These are phyloP conservation scores for Phalanger gymnotis DNA, from an alignment of 2,797 vertebrate species.

Conservation along the genomic window DNA sequence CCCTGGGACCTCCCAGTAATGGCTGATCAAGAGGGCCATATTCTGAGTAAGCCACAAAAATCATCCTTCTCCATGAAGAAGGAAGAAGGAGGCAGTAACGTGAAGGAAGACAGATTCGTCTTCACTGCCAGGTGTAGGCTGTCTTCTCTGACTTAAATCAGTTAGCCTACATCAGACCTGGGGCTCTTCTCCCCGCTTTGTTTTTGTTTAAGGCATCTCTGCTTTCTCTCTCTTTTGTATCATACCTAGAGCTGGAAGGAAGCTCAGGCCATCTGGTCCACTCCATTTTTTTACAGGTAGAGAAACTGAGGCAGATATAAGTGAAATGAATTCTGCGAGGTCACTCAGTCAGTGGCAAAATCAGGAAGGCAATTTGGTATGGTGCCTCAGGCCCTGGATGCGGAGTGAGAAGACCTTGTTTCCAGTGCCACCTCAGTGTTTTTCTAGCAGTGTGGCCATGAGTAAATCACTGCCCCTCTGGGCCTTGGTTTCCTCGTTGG, in stretches of 20 bases:
- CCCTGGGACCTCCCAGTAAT: neutral
- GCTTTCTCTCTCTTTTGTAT: neutral
- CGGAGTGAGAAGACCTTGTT: neutral
- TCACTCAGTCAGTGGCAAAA: neutral
- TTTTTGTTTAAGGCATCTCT: neutral
- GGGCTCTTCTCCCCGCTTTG: neutral
- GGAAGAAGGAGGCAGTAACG: fast-evolving
- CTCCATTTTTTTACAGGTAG: neutral
- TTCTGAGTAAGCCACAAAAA: fast-evolving
- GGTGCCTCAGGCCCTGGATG: neutral
- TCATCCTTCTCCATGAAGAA: neutral
- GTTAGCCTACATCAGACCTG: neutral
- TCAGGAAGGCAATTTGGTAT: neutral
- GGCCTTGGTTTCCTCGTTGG: neutral
- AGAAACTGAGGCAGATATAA: neutral
- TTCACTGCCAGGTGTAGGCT: neutral
- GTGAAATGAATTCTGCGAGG: neutral
- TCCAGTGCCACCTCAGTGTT: neutral
- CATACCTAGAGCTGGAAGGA: constrained; percentile 21
- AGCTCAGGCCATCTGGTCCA: neutral
- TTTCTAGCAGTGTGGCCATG: neutral
- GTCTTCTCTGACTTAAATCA: neutral
- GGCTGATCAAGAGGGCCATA: fast-evolving
- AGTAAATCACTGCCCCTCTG: neutral
- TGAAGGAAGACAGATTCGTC: neutral